Conservation (phyloP, 2,113 vertebrate species). For the Tinamus guttatus region DNA sequence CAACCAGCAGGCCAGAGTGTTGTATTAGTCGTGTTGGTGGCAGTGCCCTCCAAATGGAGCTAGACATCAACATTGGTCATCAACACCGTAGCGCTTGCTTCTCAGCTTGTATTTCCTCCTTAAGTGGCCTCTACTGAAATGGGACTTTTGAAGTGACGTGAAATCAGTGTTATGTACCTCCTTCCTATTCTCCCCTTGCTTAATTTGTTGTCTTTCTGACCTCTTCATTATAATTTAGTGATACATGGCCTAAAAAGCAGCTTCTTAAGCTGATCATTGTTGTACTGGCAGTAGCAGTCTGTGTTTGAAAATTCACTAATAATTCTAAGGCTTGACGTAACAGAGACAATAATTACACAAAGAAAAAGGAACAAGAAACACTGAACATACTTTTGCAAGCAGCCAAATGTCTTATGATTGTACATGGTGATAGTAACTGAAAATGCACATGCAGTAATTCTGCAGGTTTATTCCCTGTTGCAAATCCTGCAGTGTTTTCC, state of each 20-base stretch:
- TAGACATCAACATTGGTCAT: neutral
- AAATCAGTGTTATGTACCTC: accelerated
- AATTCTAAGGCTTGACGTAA: neutral
- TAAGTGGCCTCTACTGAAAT: neutral
- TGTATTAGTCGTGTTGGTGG: neutral
- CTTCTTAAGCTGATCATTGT: neutral
- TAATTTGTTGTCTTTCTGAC: neutral
- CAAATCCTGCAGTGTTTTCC: neutral
- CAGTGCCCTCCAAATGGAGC: neutral
- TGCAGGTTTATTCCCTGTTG: neutral
- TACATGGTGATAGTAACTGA: neutral
- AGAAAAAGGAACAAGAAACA: neutral
- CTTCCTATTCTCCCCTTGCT: neutral
- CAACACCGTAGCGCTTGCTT: neutral
- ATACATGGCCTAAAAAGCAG: neutral
- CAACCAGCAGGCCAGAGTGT: constrained; percentile 15
- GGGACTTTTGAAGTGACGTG: neutral
- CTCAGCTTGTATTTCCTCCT: neutral
- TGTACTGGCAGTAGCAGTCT: neutral
- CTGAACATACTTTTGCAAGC: neutral
- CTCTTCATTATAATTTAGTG: neutral
- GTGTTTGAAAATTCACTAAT: neutral
- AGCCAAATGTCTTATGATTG: neutral
- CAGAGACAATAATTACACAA: neutral
- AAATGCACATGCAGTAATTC: neutral